Evolutionary conservation across 2,113 vertebrate genomes (phyloP), one percentile per base, ranked within the genome.

Genomic region (Nettapus auritus): DNA sequence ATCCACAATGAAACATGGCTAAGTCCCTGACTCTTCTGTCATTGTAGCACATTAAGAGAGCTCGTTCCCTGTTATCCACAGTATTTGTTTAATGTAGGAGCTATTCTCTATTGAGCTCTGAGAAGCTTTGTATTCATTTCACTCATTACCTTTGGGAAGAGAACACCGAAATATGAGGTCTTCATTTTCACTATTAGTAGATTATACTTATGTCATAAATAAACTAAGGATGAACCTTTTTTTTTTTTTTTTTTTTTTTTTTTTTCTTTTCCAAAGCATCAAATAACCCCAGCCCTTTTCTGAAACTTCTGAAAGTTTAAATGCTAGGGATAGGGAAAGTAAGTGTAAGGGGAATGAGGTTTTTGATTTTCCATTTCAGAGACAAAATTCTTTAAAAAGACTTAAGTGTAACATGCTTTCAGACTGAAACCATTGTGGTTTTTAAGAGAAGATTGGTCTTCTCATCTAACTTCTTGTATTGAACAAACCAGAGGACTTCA

Each of bases 41-140:
- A 2, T 23, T 83, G 59, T 83, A 89, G 38, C 70, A 94, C 75
- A 80, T 86, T 90, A 93, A 86, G 81, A 82, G 50, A 21, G 26
- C 48, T 93, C 29, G 0, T 62, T 92, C 83, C n/a, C 82, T 86
- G 68, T 90, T 88, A 93, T 64, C 83, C 70, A 87, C 63, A 82
- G 70, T 73, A 85, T 92, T 96, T 89, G 81, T 87, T 93, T 96
- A 90, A 87, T 67, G 34, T 81, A 88, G 50, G 60, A 95, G n/a
- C 10, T 74, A 46, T 73, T 82, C 23, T 10, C 29, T 78, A 68
- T 53, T 83, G 90, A 90, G 25, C n/a, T 84, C n/a, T 75, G 40
- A 92, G 86, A 79, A 90, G 60, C 7, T 89, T 76, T 82, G 18
- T 59, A 69, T 95, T 93, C 19, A 84, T 93, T 90, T 92, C n/a